These are phyloP conservation scores for Ceyx cyanopectus DNA, from an alignment of 2,113 vertebrate species.

Conservation along the genomic window DNA sequence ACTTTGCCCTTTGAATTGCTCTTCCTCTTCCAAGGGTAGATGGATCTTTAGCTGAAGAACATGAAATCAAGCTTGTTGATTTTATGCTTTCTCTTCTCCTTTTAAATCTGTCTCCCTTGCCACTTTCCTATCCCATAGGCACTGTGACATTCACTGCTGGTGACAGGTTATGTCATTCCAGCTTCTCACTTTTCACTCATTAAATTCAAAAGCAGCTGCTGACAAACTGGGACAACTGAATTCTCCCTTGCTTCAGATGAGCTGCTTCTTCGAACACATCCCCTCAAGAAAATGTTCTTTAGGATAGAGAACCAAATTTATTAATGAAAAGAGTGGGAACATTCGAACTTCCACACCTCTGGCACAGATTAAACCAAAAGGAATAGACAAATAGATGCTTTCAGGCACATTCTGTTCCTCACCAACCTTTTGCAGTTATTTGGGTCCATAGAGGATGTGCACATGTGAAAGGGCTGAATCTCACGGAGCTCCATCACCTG, in stretches of 20 bases:
- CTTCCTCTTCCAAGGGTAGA: not conserved
- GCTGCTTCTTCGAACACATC: not conserved
- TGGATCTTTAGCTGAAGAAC: not conserved
- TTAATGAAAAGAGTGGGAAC: not conserved
- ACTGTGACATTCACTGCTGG: accelerated
- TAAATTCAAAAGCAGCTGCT: not conserved
- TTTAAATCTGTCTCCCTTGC: not conserved
- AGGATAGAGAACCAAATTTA: not conserved
- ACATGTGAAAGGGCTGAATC: not conserved
- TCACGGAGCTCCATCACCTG: not conserved
- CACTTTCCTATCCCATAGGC: accelerated
- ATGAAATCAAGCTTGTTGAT: not conserved
- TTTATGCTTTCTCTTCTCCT: not conserved
- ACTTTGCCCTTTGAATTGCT: not conserved
- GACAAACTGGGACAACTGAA: not conserved
- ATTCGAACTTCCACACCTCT: not conserved
- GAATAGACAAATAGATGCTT: not conserved
- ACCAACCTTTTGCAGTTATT: not conserved
- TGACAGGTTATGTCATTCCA: not conserved
- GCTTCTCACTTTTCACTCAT: not conserved
- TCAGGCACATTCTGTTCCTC: not conserved
- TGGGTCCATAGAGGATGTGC: accelerated
- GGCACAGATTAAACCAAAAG: not conserved
- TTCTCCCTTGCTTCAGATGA: accelerated
- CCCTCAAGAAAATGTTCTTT: not conserved